Conservation (phyloP, 2,797 vertebrate genomes). For the Myotis myotis region DNA sequence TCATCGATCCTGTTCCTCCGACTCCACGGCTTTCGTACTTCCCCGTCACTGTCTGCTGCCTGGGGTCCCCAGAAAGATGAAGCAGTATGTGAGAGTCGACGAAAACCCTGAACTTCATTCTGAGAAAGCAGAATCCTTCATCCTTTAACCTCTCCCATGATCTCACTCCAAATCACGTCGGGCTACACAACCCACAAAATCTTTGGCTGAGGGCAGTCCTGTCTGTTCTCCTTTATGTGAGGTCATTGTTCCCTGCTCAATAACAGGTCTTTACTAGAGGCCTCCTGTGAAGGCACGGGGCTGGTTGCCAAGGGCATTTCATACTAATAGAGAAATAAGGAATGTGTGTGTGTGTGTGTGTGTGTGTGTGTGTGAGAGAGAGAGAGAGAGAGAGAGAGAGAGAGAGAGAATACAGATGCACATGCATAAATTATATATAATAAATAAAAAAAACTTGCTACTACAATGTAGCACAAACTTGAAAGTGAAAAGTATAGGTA, state of each 20-base stretch:
- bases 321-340: background rate
- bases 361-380: too few relatives aligned
- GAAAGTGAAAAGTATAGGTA: background rate
- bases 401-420: too few relatives aligned
- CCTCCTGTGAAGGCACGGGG: background rate
- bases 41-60: background rate
- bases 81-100: background rate
- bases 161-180: background rate
- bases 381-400: too few relatives aligned
- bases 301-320: background rate
- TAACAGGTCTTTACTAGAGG: background rate
- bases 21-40: background rate
- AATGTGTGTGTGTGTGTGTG: background rate
- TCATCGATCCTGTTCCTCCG: background rate
- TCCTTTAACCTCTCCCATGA: background rate
- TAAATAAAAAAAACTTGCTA: background rate
- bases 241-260: background rate
- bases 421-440: background rate
- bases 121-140: background rate
- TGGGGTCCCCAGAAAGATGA: background rate
- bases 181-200: background rate
- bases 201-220: background rate
- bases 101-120: background rate
- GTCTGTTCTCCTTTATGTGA: background rate
- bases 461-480: background rate